Evolutionary conservation across 92 coral and sea anemone genomes (phyloP), one percentile per base, ranked within the genome.

Genomic region (Isaurus tuberculatus): DNA sequence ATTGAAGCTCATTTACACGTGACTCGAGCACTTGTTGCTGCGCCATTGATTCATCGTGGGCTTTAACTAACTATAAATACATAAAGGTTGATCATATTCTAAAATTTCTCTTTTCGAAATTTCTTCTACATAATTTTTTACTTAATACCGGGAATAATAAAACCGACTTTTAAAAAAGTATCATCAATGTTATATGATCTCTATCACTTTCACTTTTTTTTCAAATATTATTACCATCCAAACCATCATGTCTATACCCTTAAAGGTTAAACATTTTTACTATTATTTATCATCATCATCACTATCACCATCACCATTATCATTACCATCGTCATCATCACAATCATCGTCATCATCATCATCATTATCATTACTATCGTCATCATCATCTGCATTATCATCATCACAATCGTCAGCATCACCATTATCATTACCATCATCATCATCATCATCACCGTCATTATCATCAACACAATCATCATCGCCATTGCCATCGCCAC

Each of bases 1-100:
- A 84, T 65, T 93, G 97, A 2, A 93, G 89, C 25, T 93, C 94
- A 64, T 60, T 79, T 23, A 91, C 79, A 40, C 95, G 95, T n/a
- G 75, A 69, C 85, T 91, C 91, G 75, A 86, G 87, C 20, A 66
- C 71, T 43, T 79, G 53, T 70, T 83, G 60, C 22, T 72, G 58
- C 4, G 37, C 60, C 78, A 72, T 3, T 3, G 25, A 44, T 55
- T 72, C 78, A 5, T 72, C 78, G 20, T 72, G 61, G 36, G 25
- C 60, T 44, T 49, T 48, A 6, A 72, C 55, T 19, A 72, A 34
- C 78, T 72, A 60, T 26, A 26, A 23, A 8, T 15, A 3, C 29
- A 63, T 19, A n/a, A 26, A 26, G 11, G 34, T 6, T 27, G 27
- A 19, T 4, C 8, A 2, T 2, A 55, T 55, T 55, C n/a, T 20